Evolutionary conservation across 2,797 vertebrate genomes (phyloP), one percentile per base, ranked within the genome.

Genomic region (Crocodylus rhombifer): DNA sequence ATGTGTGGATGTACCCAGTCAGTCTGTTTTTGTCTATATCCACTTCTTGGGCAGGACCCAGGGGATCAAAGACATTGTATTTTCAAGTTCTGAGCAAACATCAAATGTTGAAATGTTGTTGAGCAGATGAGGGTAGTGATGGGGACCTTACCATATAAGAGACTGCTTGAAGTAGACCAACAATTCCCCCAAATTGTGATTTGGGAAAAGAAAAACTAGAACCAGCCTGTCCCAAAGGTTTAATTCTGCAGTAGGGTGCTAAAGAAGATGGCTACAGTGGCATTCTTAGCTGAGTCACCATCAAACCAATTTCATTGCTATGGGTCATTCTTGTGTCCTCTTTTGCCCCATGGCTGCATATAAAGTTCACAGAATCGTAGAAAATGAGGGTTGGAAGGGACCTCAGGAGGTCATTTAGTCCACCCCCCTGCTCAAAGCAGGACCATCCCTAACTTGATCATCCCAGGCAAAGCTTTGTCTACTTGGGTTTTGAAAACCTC

Each of bases 321-420:
- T 81, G 0, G 6, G 23, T 63, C 58, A 2, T 5, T 2, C 23
- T 87, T 1, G 7, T 14, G 1, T 16, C 25, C 42, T 64, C 79
- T 58, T 79, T 85, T 81, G 55, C 85, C 33, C 12, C 56, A 82
- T 80, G 67, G 33, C 71, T 82, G 69, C 5, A 76, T 51, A 51
- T 51, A 51, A 51, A 51, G 10, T 51, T 51, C 42, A 51, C 10
- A 51, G 42, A 51, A 51, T 51, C 42, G 6, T 51, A 9, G 10
- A 51, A 51, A 51, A 51, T 51, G 9, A 3, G 42, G 42, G 42
- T 51, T 51, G 42, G 42, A 51, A 51, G 42, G 42, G 42, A 51
- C 42, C 42, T 51, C 42, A 51, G 42, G 42, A 51, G 42, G 42
- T 11, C 42, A 51, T 51, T 51, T 51, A 51, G 42, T 51, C 42